phyloP scores from a whole-genome alignment of 2,797 vertebrate genomes.

The Enteromius viviparus region DNA sequence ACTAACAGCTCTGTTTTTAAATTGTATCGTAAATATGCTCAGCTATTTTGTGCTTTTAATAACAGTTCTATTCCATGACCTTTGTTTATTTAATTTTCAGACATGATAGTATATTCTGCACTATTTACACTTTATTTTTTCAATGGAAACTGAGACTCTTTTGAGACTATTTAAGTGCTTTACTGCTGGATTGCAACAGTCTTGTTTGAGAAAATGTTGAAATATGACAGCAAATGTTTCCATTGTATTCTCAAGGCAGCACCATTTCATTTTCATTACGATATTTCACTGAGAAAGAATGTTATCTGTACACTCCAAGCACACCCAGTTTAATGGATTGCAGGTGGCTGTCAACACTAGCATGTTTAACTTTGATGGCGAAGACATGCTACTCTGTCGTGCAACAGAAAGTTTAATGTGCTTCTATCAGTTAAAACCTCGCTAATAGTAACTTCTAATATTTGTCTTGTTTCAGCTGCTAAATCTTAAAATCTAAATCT shows the following conservation, averaged over 20 bases:
- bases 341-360: constrained; percentile 53
- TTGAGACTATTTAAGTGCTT: neutral
- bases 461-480: neutral
- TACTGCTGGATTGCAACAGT: neutral
- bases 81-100: neutral
- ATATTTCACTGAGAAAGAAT: constrained; percentile 53
- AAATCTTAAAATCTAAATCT: too few species aligned
- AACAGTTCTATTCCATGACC: neutral
- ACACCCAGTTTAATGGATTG: constrained; percentile 59
- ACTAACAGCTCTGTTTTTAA: neutral
- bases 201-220: constrained; percentile 9
- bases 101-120: neutral
- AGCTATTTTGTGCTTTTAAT: neutral
- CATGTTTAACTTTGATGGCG: constrained; percentile 64
- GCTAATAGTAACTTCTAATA: neutral
- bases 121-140: neutral
- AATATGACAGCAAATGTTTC: neutral
- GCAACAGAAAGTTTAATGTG: constrained; percentile 3
- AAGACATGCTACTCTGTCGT: constrained; percentile 35
- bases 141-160: neutral
- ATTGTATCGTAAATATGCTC: neutral
- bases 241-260: neutral
- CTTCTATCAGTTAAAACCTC: neutral
- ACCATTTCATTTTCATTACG: constrained; percentile 20
- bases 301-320: constrained; percentile 57